These are phyloP conservation scores for Raillietiella orientalis DNA, from an alignment of 2,888 invertebrate species.

Conservation along the genomic window DNA sequence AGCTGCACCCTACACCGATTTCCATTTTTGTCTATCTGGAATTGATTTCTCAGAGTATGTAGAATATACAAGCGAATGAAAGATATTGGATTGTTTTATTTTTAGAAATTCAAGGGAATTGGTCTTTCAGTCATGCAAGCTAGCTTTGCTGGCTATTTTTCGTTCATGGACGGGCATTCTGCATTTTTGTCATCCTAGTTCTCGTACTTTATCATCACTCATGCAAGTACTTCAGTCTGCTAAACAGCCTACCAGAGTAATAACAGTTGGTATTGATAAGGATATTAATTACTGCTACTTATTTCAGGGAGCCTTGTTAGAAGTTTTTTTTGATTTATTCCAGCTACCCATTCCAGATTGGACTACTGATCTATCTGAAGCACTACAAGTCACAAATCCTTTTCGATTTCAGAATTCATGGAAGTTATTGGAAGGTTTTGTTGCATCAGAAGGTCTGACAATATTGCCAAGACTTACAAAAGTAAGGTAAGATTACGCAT, in stretches of 20 bases:
- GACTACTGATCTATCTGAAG: slow-evolving; percentile 70
- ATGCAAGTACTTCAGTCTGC: too few relatives aligned
- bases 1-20: slow-evolving; percentile 75
- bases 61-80: too few relatives aligned
- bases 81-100: too few relatives aligned
- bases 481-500: slow-evolving; percentile 13
- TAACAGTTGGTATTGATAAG: too few relatives aligned
- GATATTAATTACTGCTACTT: slow-evolving; percentile 4
- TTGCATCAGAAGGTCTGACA: slow-evolving; percentile 61
- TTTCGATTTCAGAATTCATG: slow-evolving; percentile 38
- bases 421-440: slow-evolving; percentile 69
- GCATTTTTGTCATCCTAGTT: slow-evolving; percentile 42
- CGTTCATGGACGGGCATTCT: slow-evolving; percentile 73
- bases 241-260: too few relatives aligned
- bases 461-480: slow-evolving; percentile 57
- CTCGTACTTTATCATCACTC: too few relatives aligned
- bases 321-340: slow-evolving; percentile 62
- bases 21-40: too few relatives aligned
- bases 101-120: too few relatives aligned
- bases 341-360: slow-evolving; percentile 50
- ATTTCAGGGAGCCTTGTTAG: slow-evolving; percentile 55
- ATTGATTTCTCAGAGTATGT: too few relatives aligned
- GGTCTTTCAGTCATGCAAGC: slow-evolving; percentile 48
- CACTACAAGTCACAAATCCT: slow-evolving; percentile 58
- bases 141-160: slow-evolving; percentile 44